Evolutionary conservation across 2,888 invertebrate species (phyloP).

Genomic region (Aplocera efformata): DNA sequence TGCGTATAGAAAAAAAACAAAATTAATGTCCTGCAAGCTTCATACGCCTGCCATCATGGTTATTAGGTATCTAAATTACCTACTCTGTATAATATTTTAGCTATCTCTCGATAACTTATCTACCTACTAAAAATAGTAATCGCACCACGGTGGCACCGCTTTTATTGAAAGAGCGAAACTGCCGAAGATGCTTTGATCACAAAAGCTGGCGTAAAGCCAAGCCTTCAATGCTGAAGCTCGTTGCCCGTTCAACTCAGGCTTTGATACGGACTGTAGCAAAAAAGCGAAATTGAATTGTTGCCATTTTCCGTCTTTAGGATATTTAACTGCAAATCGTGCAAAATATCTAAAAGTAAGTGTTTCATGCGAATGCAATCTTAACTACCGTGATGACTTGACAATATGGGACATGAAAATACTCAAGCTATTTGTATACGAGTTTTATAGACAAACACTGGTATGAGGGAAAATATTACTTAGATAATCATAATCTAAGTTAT

Average conservation of each 20-base stretch:
- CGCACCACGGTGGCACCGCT: constrained; percentile 43
- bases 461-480: constrained; percentile 24
- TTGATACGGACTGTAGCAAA: constrained; percentile 66
- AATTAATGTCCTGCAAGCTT: constrained; percentile 5
- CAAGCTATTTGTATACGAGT: constrained; percentile 41
- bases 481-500: constrained; percentile 2
- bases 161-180: constrained; percentile 61
- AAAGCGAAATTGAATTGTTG: constrained; percentile 80
- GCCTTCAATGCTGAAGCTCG: constrained; percentile 64
- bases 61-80: constrained; percentile 16
- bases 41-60: neutral
- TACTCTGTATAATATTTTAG: constrained; percentile 26
- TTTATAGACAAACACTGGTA: constrained; percentile 16
- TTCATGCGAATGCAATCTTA: constrained; percentile 65
- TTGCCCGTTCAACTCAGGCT: constrained; percentile 57
- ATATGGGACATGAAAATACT: constrained; percentile 43
- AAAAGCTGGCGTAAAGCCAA: constrained; percentile 67
- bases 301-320: constrained; percentile 70
- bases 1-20: constrained; percentile 60
- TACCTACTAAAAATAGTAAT: constrained; percentile 54
- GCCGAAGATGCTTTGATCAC: constrained; percentile 60
- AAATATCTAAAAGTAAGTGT: constrained; percentile 57
- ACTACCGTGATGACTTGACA: constrained; percentile 63
- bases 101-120: constrained; percentile 35
- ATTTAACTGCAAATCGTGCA: constrained; percentile 68